Conservation (phyloP, 1,140 invertebrate genomes). For the Drosophila fuyamai region DNA sequence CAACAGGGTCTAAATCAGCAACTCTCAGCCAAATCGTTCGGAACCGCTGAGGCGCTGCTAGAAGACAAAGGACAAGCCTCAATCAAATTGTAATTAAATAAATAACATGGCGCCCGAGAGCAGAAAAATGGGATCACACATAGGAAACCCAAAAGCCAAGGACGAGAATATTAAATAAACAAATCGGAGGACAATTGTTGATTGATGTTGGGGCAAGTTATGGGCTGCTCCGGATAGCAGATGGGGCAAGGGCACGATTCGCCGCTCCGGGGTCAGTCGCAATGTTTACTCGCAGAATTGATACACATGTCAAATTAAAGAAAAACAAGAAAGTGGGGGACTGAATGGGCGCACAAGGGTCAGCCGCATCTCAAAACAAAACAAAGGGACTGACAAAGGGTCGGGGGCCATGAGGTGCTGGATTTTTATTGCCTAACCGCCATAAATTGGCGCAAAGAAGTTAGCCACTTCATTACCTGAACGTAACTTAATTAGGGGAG, state of each 20-base stretch:
- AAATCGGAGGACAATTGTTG: conserved; percentile 59
- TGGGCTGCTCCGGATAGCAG: neutral
- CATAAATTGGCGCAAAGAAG: conserved; percentile 72
- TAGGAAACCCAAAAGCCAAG: conserved; percentile 33
- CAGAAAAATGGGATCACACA: conserved; percentile 15
- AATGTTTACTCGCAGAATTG: conserved; percentile 35
- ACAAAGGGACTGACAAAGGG: neutral
- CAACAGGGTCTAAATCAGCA: conserved; percentile 6
- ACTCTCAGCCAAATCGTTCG: conserved; percentile 30
- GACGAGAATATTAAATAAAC: conserved; percentile 68
- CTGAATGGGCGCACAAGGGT: neutral
- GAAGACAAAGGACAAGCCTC: conserved; percentile 57
- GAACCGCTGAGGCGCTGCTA: conserved; percentile 4
- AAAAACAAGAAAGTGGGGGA: conserved; percentile 34
- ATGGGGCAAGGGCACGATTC: neutral
- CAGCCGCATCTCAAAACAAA: neutral
- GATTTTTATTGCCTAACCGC: conserved; percentile 44
- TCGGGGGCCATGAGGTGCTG: conserved; percentile 8
- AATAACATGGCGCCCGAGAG: conserved; percentile 41
- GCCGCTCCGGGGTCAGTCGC: conserved; percentile 10
- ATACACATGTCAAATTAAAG: conserved; percentile 52
- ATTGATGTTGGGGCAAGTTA: conserved; percentile 43
- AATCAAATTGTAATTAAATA: conserved; percentile 78
- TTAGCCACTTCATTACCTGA: conserved; percentile 71
- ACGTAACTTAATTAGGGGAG: conserved; percentile 68